Evolutionary conservation across 2,888 invertebrate species (phyloP).

Genomic region (Cephus rjabovi): DNA sequence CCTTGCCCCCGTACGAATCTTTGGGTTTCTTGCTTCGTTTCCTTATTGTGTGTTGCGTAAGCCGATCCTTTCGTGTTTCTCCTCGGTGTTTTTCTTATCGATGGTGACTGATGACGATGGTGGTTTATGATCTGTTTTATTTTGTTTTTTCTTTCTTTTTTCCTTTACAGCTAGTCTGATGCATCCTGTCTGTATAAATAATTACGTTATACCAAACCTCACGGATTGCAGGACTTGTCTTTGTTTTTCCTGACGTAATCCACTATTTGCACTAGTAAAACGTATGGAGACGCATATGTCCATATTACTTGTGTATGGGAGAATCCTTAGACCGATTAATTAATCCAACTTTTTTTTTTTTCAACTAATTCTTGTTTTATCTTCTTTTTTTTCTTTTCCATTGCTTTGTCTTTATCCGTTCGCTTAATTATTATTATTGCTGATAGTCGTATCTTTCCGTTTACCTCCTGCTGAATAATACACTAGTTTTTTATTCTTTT

Average conservation of each 20-base stretch:
- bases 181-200: neutral
- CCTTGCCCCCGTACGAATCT: neutral
- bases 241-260: neutral
- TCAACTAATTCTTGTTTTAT: neutral
- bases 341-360: neutral
- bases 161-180: neutral
- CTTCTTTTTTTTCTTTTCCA: neutral
- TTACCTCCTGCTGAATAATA: neutral
- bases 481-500: neutral
- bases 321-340: neutral
- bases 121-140: neutral
- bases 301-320: neutral
- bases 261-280: neutral
- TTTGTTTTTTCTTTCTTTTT: neutral
- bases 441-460: neutral
- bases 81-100: neutral
- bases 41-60: neutral
- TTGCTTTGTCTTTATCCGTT: neutral
- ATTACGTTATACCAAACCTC: neutral
- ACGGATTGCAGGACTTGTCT: neutral
- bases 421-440: neutral
- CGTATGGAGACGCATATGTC: neutral
- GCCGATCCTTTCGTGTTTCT: neutral
- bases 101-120: neutral
- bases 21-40: neutral